Percentiles rank a stretch among this genome's conserved stretches.
phyloP scores from a whole-genome alignment of 2,113 vertebrate genomes.

The Zeus faber region DNA sequence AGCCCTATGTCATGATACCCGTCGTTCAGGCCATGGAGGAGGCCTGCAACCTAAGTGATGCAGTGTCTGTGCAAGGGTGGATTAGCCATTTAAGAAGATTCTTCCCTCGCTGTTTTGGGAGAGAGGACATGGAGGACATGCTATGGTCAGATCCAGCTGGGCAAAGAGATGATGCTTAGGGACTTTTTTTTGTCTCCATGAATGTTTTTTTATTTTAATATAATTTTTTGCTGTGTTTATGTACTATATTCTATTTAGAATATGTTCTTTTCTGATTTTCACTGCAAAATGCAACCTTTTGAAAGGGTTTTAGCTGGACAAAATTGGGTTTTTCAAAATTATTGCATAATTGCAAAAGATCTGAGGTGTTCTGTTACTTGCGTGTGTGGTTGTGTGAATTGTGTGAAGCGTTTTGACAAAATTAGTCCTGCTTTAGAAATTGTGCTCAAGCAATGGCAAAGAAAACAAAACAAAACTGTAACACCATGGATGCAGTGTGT shows the following conservation, averaged over 20 bases:
- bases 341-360: neutral
- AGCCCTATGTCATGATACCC: neutral
- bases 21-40: neutral
- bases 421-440: too few species aligned
- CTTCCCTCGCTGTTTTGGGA: slow-evolving; percentile 1
- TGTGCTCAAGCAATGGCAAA: neutral
- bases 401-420: too few species aligned
- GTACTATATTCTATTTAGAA: too few species aligned
- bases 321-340: neutral
- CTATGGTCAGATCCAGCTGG: slow-evolving; percentile 1
- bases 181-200: neutral
- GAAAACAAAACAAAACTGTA: too few species aligned
- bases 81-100: slow-evolving; percentile 11
- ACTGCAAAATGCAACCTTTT: neutral
- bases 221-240: neutral
- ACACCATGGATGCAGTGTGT: too few species aligned
- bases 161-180: neutral
- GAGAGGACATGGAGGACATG: slow-evolving; percentile 5
- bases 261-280: neutral
- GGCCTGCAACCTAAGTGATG: neutral
- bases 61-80: neutral
- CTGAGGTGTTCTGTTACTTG: too few species aligned
- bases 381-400: too few species aligned
- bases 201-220: too few species aligned
- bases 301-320: neutral